Base-by-base conservation (phyloP, 1,140 invertebrate genomes). In the Drosophila oshimai region DNA sequence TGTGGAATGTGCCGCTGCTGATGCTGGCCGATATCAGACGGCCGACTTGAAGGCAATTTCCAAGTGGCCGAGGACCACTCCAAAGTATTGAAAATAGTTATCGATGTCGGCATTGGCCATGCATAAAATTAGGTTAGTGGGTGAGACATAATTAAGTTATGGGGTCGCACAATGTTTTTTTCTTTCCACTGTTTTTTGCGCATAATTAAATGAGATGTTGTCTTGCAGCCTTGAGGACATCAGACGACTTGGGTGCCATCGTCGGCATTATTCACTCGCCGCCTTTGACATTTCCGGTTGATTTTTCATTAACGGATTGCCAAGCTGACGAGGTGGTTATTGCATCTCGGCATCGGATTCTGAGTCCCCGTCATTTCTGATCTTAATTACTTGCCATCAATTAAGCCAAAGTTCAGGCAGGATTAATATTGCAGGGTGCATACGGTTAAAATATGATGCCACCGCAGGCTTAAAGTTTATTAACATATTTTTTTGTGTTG, bases 61-160 rank as follows among this genome's bases (percentile, higher is more conserved):
- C 69, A 77, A 77, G 79, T 61, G 73, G 61, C 37, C 39, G 39
- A 37, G 29, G 12, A 55, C 36, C 42, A 37, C 64, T 71, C 46
- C 51, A 53, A 44, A 45, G 29, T 71, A 74, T 67, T 49, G 57
- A 44, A 64, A 64, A 54, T 68, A 58, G 62, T 69, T 50, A 73
- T 67, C 68, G 68, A 69, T 73, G 75, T 45, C 64, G 54, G 51
- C 60, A 54, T 45, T 51, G 69, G 41, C 55, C 62, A 58, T 67
- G 68, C 69, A 84, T 57, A 28, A 57, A 86, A 86, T 86, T 86
- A 51, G 81, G 81, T 86, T 86, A 86, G 76, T 86, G 81, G 81
- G 81, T 87, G 73, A 86, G 76, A 81, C 83, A 80, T 80, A 81
- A 86, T 86, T 86, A 86, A 81, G 72, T 87, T 80, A 87, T 86